Evolutionary conservation across 1,140 invertebrate species (phyloP).

Genomic region (Anastrepha ludens): DNA sequence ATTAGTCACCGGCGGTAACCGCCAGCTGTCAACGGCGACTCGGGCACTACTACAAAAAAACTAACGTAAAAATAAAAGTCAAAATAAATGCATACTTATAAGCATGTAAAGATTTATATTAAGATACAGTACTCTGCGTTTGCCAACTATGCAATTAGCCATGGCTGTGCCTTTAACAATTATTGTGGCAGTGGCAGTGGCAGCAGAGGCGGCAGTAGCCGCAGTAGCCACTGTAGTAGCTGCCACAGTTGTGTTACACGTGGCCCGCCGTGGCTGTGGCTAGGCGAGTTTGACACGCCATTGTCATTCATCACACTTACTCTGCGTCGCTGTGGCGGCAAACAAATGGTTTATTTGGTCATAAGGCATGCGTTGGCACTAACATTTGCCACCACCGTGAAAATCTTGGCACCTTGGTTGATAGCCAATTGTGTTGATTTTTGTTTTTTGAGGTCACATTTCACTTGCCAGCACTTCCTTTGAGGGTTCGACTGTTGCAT

Average conservation of each 20-base stretch:
- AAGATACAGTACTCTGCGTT: neutral
- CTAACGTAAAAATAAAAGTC: too few species aligned
- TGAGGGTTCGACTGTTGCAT: neutral
- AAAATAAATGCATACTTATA: neutral
- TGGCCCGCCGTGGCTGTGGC: constrained; percentile 12
- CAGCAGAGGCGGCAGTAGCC: neutral
- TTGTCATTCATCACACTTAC: constrained; percentile 14
- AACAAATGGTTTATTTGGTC: neutral
- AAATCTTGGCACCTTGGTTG: neutral
- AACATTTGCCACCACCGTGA: too few species aligned
- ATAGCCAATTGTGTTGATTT: neutral
- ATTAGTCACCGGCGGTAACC: constrained; percentile 15
- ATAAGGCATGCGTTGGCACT: neutral
- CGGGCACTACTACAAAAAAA: too few species aligned
- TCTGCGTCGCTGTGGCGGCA: neutral
- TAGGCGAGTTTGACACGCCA: constrained; percentile 1
- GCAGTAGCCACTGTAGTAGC: neutral
- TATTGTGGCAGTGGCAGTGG: neutral
- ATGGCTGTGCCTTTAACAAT: neutral
- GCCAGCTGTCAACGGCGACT: neutral
- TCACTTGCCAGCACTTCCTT: constrained; percentile 15
- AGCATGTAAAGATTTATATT: neutral
- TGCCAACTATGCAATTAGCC: neutral
- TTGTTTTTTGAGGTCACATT: neutral
- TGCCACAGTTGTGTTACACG: neutral